Evolutionary conservation across 2,888 invertebrate genomes (phyloP).

Genomic region (Himalopsyche anomala): DNA sequence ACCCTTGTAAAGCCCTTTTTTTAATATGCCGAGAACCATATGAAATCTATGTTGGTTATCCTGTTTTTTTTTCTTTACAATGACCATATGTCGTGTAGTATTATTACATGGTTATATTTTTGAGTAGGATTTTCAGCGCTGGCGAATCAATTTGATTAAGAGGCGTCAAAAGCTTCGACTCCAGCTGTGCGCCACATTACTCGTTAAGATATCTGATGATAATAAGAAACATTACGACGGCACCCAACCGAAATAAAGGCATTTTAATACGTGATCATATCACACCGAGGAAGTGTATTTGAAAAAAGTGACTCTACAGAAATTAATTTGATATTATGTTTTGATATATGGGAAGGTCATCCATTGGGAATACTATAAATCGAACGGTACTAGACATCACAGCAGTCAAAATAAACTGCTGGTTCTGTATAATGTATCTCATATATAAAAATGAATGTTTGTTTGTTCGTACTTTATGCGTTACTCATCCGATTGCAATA

Average conservation of each 20-base stretch:
- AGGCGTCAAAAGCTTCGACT: not conserved
- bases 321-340: constrained; percentile 30
- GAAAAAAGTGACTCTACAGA: constrained; percentile 1
- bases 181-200: not conserved
- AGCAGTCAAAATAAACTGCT: too few species aligned
- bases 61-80: not conserved
- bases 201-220: not conserved
- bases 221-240: not conserved
- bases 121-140: not conserved
- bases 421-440: too few species aligned
- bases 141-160: constrained; percentile 47
- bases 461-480: too few species aligned
- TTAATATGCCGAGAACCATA: too few species aligned
- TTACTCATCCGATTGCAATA: too few species aligned
- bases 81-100: constrained; percentile 48
- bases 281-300: constrained; percentile 15
- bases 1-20: too few species aligned
- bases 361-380: not conserved
- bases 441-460: too few species aligned
- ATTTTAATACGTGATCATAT: constrained; percentile 18
- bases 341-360: constrained; percentile 13
- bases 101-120: constrained; percentile 1
- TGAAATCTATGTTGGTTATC: too few species aligned
- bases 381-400: not conserved
- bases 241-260: constrained; percentile 7